Evolutionary conservation across 2,797 vertebrate genomes (phyloP), one percentile per base, ranked within the genome.

Genomic region (Pseudomugil tenellus): DNA sequence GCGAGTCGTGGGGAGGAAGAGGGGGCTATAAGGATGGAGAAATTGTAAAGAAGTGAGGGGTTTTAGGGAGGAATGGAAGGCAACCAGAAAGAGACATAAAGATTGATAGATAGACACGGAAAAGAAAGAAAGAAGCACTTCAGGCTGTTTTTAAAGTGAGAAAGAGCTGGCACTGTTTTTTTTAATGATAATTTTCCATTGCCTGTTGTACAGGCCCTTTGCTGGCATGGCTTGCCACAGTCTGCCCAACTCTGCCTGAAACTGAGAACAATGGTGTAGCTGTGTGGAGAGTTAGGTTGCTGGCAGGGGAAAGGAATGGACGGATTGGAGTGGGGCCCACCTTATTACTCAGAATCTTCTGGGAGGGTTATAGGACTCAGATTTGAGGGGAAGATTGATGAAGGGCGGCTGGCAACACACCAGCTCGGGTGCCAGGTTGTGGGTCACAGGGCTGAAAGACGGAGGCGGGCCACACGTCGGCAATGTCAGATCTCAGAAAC

Each of bases 1-100:
- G 94, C 87, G 0, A 95, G 91, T 39, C 76, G 95, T 39, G 95
- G 94, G 0, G 96, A 95, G 73, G 95, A 95, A 83, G 91, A 82
- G 63, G 93, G 87, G 63, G 93, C 93, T 94, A 41, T 23, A 41
- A 48, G 62, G 63, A 74, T 7, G 57, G 88, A 94, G 60, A 91
- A 92, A 93, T 85, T 80, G 74, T n/a, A 77, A 43, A 55, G 26
- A 23, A 53, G 52, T 2, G 61, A 39, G 26, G 59, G 53, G 53
- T 70, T 85, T 81, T 35, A 64, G 34, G 11, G 35, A 77, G 55
- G 28, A 59, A 66, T 19, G 13, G 29, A 29, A 2, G 68, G 58
- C 37, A 65, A 56, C 51, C 32, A 32, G 39, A 61, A 49, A 61
- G 17, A 58, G 54, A 58, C 23, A 72, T 57, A 73, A 72, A 70